These are phyloP conservation scores for Forpus xanthops DNA, from an alignment of 2,797 vertebrate species.

Conservation along the genomic window DNA sequence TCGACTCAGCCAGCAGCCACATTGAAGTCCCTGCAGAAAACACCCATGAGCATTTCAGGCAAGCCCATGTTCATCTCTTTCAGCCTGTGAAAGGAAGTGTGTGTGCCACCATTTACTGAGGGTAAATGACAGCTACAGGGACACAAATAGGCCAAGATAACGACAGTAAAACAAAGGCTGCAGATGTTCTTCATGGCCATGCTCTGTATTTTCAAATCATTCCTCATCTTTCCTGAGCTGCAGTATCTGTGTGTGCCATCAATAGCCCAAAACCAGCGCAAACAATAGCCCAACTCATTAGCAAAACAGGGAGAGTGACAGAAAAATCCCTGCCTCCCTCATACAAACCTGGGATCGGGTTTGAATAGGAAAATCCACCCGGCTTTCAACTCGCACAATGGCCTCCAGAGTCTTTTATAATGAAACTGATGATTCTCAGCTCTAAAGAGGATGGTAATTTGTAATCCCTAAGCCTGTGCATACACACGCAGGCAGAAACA, in stretches of 20 bases:
- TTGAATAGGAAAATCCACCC: conserved; percentile 23
- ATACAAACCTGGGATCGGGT: neutral
- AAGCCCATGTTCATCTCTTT: accelerated
- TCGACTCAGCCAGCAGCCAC: accelerated
- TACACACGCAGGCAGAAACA: neutral
- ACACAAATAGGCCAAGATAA: neutral
- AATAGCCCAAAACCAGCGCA: neutral
- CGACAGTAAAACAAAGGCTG: neutral
- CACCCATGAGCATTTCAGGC: neutral
- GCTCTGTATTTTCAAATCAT: neutral
- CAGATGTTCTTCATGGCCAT: neutral
- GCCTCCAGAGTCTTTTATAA: neutral
- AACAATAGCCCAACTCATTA: neutral
- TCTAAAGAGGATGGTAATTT: neutral
- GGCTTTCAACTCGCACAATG: neutral
- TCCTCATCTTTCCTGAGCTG: neutral
- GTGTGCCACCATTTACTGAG: neutral
- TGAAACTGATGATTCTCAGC: conserved; percentile 6
- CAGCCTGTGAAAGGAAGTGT: neutral
- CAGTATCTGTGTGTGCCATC: neutral
- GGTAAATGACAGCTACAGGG: neutral
- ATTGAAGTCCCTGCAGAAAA: neutral
- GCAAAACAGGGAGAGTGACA: neutral
- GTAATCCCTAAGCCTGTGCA: neutral
- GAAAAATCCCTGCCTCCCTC: neutral